phyloP scores from a whole-genome alignment of 2,888 invertebrate species.

The Fissipunctia ypsillon region DNA sequence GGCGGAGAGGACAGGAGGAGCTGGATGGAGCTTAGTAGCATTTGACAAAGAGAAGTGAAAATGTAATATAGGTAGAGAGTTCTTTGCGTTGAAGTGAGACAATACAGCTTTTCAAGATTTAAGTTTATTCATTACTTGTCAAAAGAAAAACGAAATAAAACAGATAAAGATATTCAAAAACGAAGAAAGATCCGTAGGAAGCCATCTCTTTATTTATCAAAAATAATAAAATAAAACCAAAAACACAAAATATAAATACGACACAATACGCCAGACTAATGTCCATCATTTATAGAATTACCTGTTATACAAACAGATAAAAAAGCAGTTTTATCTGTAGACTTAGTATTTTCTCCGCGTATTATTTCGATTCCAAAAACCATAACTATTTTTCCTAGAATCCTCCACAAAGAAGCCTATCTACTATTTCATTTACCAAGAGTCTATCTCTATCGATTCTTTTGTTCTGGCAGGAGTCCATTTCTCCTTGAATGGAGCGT shows the following conservation, averaged over 20 bases:
- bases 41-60: too few relatives aligned
- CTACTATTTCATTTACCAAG: conserved; percentile 57
- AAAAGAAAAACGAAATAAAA: too few relatives aligned
- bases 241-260: conserved; percentile 3
- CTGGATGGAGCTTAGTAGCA: background rate
- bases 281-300: conserved; percentile 34
- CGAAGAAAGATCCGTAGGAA: background rate
- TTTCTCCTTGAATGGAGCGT: conserved; percentile 59
- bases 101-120: background rate
- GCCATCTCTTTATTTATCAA: background rate
- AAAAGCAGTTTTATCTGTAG: conserved; percentile 39
- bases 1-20: background rate
- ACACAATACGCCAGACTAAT: conserved; percentile 21
- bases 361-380: conserved; percentile 47
- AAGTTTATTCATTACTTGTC: too few relatives aligned
- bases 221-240: background rate
- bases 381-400: conserved; percentile 63
- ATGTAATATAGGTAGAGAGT: background rate
- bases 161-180: background rate
- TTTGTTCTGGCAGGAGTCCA: conserved; percentile 64
- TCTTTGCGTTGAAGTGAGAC: background rate
- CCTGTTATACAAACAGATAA: conserved; percentile 32
- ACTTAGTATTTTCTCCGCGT: conserved; percentile 45
- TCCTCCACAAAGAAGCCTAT: conserved; percentile 55
- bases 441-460: conserved; percentile 57